Percentiles rank a stretch among this genome's conserved stretches.
Evolutionary conservation across 2,113 vertebrate species (phyloP).

Genomic region (Leucoraja erinaceus): DNA sequence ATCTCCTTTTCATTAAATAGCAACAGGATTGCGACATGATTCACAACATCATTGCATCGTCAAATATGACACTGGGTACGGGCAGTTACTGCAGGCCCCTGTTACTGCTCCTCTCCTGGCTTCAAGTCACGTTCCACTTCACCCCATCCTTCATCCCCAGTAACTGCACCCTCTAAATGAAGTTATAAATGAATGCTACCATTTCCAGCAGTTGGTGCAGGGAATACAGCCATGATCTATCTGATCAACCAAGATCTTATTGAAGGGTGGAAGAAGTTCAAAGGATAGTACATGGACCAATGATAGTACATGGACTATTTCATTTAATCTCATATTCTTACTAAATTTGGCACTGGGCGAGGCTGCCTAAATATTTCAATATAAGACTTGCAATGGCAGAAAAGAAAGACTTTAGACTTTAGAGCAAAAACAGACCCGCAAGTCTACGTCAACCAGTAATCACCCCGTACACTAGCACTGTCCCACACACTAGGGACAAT

Average conservation of each 20-base stretch:
- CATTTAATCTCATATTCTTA: neutral
- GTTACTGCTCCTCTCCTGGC: neutral
- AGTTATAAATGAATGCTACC: neutral
- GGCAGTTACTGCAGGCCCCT: neutral
- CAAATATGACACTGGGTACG: neutral
- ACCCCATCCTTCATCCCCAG: neutral
- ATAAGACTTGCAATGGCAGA: neutral
- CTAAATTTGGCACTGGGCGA: neutral
- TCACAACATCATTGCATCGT: neutral
- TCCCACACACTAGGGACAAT: no score
- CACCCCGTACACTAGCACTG: no score
- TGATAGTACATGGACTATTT: no score
- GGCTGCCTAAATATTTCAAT: neutral
- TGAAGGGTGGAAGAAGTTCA: no score
- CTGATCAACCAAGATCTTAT: no score
- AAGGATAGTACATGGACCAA: no score
- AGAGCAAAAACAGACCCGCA: no score
- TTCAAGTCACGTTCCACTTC: neutral
- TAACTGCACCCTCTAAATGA: neutral
- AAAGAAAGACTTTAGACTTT: no score
- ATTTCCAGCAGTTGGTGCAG: neutral
- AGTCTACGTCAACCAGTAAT: no score
- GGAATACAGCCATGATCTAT: neutral
- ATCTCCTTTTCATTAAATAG: neutral
- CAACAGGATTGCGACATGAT: neutral